A percentile compares a stretch with the other conserved stretches of the same genome.
Evolutionary conservation across 1,140 invertebrate genomes (phyloP).

Genomic region (Drosophila repletoides): DNA sequence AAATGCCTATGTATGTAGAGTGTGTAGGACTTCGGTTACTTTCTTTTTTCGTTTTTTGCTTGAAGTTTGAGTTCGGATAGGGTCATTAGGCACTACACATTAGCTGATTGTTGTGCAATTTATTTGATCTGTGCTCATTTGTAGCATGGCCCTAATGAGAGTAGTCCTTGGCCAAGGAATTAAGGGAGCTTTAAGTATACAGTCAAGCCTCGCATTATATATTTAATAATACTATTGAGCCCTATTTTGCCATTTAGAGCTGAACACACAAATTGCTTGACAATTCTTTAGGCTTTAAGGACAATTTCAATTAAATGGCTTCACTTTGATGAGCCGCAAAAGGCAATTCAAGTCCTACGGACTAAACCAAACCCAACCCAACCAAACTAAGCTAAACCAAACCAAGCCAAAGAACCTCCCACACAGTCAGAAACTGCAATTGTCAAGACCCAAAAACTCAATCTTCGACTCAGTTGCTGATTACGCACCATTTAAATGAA

Average conservation of each 20-base stretch:
- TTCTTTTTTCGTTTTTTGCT: background rate
- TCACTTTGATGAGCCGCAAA: conserved; percentile 23
- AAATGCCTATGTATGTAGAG: background rate
- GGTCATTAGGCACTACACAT: conserved; percentile 76
- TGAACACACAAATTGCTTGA: conserved; percentile 43
- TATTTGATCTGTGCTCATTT: conserved; percentile 66
- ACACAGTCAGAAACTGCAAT: conserved; percentile 23
- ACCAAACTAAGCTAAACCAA: background rate
- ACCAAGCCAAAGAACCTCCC: background rate
- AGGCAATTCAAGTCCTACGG: conserved; percentile 12
- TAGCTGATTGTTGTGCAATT: conserved; percentile 78
- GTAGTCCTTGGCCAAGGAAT: background rate
- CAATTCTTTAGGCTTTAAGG: conserved; percentile 60
- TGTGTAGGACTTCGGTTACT: background rate
- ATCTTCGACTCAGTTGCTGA: conserved; percentile 42
- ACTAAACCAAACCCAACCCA: background rate
- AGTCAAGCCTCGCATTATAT: conserved; percentile 4
- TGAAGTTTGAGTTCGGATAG: background rate
- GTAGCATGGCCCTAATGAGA: conserved; percentile 58
- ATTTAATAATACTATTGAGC: conserved; percentile 37
- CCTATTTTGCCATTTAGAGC: conserved; percentile 8
- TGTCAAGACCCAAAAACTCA: background rate
- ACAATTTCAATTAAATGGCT: conserved; percentile 53
- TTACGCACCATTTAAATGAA: conserved; percentile 77
- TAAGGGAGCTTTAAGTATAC: background rate